Evolutionary conservation across 2,888 invertebrate species (phyloP).

Genomic region (Scaptomyza reducta): DNA sequence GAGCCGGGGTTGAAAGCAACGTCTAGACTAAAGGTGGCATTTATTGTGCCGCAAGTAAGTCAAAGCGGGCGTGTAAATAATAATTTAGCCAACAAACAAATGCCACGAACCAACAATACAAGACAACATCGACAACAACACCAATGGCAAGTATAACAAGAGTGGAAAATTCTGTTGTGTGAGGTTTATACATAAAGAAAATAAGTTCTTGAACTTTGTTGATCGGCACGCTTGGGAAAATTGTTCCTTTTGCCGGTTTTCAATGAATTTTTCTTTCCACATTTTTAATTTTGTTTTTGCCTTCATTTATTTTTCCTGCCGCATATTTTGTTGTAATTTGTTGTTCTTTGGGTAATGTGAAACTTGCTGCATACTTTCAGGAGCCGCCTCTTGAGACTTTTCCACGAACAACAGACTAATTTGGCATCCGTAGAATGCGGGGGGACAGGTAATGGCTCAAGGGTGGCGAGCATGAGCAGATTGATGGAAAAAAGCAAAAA

Average conservation of each 20-base stretch:
- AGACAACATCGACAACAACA: conserved; percentile 17
- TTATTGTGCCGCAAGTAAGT: conserved; percentile 64
- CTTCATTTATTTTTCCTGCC: background rate
- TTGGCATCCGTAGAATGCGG: conserved; percentile 23
- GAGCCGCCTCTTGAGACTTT: conserved; percentile 46
- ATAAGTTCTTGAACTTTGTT: conserved; percentile 49
- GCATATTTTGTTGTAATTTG: conserved; percentile 7
- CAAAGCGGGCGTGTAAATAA: conserved; percentile 68
- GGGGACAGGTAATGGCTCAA: background rate
- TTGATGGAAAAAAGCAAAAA: background rate
- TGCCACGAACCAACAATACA: conserved; percentile 21
- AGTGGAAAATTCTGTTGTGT: conserved; percentile 45
- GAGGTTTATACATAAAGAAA: conserved; percentile 22
- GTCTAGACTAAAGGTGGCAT: conserved; percentile 69
- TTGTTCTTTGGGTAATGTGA: conserved; percentile 26
- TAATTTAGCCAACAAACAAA: conserved; percentile 42
- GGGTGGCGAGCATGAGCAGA: too few species aligned
- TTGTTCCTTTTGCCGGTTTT: conserved; percentile 39
- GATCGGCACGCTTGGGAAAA: conserved; percentile 46
- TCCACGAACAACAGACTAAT: conserved; percentile 36
- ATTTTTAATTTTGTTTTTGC: background rate
- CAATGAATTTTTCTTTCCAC: conserved; percentile 35
- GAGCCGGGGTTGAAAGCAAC: conserved; percentile 29
- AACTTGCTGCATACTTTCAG: conserved; percentile 62
- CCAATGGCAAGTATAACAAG: background rate